A percentile compares a stretch with the other conserved stretches of the same genome.
Evolutionary conservation across 2,113 vertebrate genomes (phyloP).

Genomic region (Chaetops frenatus): DNA sequence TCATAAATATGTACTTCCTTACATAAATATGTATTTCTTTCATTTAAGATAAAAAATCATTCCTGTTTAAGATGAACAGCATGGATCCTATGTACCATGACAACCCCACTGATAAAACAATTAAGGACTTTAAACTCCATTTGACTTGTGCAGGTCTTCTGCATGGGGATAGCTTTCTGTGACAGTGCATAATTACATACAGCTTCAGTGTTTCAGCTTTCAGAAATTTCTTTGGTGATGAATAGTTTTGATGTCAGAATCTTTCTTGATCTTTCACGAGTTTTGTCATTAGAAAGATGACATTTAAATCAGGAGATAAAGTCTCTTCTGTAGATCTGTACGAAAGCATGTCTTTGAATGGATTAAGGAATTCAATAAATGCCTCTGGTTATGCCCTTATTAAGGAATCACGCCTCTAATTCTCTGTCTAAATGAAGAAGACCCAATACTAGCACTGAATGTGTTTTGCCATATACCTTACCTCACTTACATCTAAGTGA

Average conservation of each 20-base stretch:
- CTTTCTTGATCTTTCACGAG: conserved; percentile 45
- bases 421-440: background rate
- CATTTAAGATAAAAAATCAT: background rate
- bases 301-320: conserved; percentile 4
- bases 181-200: conserved; percentile 10
- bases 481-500: background rate
- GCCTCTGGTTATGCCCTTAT: background rate
- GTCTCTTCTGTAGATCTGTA: background rate
- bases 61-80: background rate
- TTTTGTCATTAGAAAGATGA: background rate
- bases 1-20: background rate
- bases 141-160: conserved; percentile 7
- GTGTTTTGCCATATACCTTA: background rate
- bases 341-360: background rate
- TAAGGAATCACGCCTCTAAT: background rate
- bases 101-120: background rate
- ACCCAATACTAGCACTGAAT: background rate
- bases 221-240: conserved; percentile 43
- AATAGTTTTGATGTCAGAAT: conserved; percentile 63
- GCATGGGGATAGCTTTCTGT: background rate
- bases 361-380: conserved; percentile 19
- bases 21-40: no score
- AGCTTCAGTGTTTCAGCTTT: conserved; percentile 39
- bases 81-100: background rate
- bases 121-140: conserved; percentile 13